Percentiles rank a stretch among this genome's conserved stretches.
Evolutionary conservation across 92 coral and sea anemone species (phyloP).

Genomic region (Montipora capitata): DNA sequence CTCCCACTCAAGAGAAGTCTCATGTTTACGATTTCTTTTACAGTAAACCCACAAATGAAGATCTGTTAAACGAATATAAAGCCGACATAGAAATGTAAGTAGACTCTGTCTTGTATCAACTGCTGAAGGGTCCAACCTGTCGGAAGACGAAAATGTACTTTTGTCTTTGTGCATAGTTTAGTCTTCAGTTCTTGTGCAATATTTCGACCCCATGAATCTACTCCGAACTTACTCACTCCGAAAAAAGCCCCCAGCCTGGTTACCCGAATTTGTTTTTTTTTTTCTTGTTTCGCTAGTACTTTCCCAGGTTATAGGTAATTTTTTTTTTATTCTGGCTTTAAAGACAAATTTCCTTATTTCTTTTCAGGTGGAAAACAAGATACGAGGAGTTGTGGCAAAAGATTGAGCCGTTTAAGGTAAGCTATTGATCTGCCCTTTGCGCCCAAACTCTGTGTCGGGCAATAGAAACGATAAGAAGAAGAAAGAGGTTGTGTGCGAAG

Average conservation of each 20-base stretch:
- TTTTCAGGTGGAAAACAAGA: conserved; percentile 87
- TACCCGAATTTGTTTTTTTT: too few species aligned
- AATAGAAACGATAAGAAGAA: background rate
- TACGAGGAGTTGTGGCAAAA: conserved; percentile 87
- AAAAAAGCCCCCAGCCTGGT: too few species aligned
- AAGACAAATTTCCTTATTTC: background rate
- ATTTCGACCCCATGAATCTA: background rate
- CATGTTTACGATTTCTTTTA: background rate
- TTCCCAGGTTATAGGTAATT: too few species aligned
- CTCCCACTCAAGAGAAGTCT: too few species aligned
- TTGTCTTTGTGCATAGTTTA: too few species aligned
- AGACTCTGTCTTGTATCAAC: too few species aligned
- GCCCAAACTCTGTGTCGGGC: background rate
- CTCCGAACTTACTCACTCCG: too few species aligned
- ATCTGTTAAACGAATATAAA: conserved; percentile 46
- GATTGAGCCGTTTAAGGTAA: conserved; percentile 95
- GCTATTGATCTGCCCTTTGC: background rate
- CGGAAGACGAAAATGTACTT: too few species aligned
- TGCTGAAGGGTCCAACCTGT: too few species aligned
- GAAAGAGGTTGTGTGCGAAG: too few species aligned
- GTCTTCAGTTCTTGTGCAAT: too few species aligned
- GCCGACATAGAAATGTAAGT: conserved; percentile 65
- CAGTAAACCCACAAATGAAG: conserved; percentile 37
- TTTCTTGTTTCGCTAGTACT: background rate
- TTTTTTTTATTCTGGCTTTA: background rate